Evolutionary conservation across 2,797 vertebrate species (phyloP).

Genomic region (Podarcis siculus): DNA sequence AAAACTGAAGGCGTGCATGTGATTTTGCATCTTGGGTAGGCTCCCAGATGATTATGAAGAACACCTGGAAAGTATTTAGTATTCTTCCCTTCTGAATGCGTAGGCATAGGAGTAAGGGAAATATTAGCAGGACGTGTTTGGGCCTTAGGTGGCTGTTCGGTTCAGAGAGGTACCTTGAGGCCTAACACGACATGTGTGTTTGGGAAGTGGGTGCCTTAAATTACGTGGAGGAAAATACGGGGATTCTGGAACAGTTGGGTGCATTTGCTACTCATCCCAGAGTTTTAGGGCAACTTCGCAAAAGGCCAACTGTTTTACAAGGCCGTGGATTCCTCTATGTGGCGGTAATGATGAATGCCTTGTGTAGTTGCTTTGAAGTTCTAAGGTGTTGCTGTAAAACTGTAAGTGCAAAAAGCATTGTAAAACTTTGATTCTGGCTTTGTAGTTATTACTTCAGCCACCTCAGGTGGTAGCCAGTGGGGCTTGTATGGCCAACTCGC

Average conservation of each 20-base stretch:
- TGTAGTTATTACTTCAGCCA: slow-evolving; percentile 52
- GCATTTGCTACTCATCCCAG: background rate
- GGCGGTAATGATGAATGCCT: slow-evolving; percentile 60
- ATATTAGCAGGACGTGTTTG: slow-evolving; percentile 10
- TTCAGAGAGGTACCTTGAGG: slow-evolving; percentile 26
- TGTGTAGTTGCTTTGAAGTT: slow-evolving; percentile 61
- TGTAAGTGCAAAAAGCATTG: slow-evolving; percentile 40
- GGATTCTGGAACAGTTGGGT: background rate
- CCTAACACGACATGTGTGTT: background rate
- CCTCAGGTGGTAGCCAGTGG: slow-evolving; percentile 44
- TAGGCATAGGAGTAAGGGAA: slow-evolving; percentile 46
- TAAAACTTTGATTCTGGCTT: slow-evolving; percentile 42
- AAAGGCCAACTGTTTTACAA: background rate
- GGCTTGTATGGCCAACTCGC: background rate
- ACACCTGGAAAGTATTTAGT: slow-evolving; percentile 63
- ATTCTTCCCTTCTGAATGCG: slow-evolving; percentile 26
- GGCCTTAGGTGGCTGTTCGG: slow-evolving; percentile 15
- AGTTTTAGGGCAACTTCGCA: slow-evolving; percentile 10
- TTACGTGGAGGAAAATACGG: background rate
- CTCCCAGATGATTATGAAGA: slow-evolving; percentile 62
- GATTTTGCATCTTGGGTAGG: slow-evolving; percentile 43
- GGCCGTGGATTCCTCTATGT: slow-evolving; percentile 47
- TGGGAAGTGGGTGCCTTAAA: background rate
- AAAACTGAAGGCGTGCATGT: slow-evolving; percentile 42
- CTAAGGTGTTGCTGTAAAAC: slow-evolving; percentile 15